Evolutionary conservation across 2,888 invertebrate species (phyloP), one percentile per base, ranked within the genome.

Genomic region (Cerastis leucographa): DNA sequence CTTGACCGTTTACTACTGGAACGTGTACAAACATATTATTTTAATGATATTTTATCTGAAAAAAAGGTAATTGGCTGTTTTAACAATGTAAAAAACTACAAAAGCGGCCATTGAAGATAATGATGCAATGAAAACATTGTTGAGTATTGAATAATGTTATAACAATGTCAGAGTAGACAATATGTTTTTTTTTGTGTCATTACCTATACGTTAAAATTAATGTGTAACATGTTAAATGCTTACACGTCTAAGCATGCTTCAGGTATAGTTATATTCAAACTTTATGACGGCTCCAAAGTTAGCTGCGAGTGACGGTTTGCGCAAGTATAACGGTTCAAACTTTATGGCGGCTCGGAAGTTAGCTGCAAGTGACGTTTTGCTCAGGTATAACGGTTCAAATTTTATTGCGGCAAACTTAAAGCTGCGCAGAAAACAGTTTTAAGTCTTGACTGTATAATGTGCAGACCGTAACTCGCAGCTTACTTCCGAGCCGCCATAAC

Each of bases 21-120:
- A 64, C 68, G 62, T 54, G 67, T 40, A 68, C 51, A 64, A 64
- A 29, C 22, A 64, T 71, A 17, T 75, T 71, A 44, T 59, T 59
- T 42, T 35, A 80, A 40, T 66, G 35, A 49, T 69, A 69, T 79
- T 79, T 80, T 17, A 49, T 56, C 17, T 66, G 56, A 1, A 64
- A 68, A 70, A 76, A 68, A 68, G 76, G 17, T 77, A 78, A 82
- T 73, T 74, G 46, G 14, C 59, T 1, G 25, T 68, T 75, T 74
- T 61, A 65, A 71, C 79, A n/a, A 54, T 68, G 51, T 19, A 67
- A 54, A 71, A 44, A 29, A 17, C 17, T 6, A 25, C 25, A 61
- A 42, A 59, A 71, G 35, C 54, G 14, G 19, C 0, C 22, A 42
- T 49, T 35, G 56, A 46, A 42, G n/a, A 72, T 77, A 77, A 68